Evolutionary conservation across 1,140 invertebrate genomes (phyloP), one percentile per base, ranked within the genome.

Genomic region (Doryteuthis pealeii): DNA sequence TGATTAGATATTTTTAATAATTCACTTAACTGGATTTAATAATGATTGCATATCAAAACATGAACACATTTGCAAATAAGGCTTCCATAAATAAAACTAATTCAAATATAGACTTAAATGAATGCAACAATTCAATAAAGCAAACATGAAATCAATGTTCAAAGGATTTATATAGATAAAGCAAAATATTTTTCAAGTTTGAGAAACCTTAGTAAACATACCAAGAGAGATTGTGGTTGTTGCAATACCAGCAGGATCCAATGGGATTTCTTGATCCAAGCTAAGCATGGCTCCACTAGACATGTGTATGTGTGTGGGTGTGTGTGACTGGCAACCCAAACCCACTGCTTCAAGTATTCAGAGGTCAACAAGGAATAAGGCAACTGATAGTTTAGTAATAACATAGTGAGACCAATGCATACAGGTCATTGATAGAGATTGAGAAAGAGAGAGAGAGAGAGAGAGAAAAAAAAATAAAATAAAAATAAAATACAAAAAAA

Each of bases 131-230:
- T 40, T 40, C 35, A 40, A 40, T 40, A 40, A 40, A 5, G 3
- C 35, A 40, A 40, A 40, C 35, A 40, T 40, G 35, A 40, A 40
- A 40, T 40, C 10, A 40, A 40, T 5, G 35, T 3, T 18, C 6
- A 62, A 62, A n/a, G 18, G 26, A 62, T 62, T n/a, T 62, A 62
- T 49, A 22, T 62, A 62, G 54, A 62, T 28, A 62, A 62, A n/a
- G 18, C 18, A 62, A 62, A n/a, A 62, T 62, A 62, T 62, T 40
- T 40, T 40, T 28, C 10, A 62, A 62, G 54, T 62, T 62, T n/a
- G 54, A 62, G 54, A 62, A 62, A 62, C 54, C 54, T 62, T 62
- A 62, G 54, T 40, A 62, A 62, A 62, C 54, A 62, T 62, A 62
- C 54, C 54, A 62, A 62, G 45, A 49, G 12, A 49, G 35, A n/a